phyloP scores from a whole-genome alignment of 1,140 invertebrate species.

The Bactericera cockerelli region DNA sequence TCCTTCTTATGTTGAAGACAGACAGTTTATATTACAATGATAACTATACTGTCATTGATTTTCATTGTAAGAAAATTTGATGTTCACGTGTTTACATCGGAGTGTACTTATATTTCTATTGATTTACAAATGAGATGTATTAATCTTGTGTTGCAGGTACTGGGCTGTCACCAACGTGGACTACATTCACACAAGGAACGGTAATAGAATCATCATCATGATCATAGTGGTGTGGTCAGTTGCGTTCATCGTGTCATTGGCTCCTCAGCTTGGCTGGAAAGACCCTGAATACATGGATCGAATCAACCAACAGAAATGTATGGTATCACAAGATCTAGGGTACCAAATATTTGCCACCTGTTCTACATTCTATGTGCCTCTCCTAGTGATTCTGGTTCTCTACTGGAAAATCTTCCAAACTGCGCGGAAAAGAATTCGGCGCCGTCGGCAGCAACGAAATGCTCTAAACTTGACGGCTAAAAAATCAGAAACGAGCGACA shows the following conservation, averaged over 20 bases:
- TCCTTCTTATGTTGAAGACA: too few relatives aligned
- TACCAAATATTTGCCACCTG: slow-evolving; percentile 71
- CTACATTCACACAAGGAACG: slow-evolving; percentile 76
- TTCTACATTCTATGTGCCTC: slow-evolving; percentile 81
- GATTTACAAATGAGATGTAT: too few relatives aligned
- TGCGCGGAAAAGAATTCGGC: slow-evolving; percentile 60
- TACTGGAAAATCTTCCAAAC: slow-evolving; percentile 87
- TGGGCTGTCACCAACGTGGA: slow-evolving; percentile 92
- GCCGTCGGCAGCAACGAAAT: slow-evolving; percentile 33
- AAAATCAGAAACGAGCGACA: neutral
- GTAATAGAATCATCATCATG: slow-evolving; percentile 72
- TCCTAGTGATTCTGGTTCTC: slow-evolving; percentile 71
- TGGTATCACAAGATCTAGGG: slow-evolving; percentile 83
- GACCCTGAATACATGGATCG: slow-evolving; percentile 69
- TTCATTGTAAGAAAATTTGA: too few relatives aligned
- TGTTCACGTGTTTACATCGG: too few relatives aligned
- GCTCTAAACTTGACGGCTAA: slow-evolving; percentile 6
- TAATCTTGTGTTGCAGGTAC: slow-evolving; percentile 34
- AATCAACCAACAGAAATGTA: slow-evolving; percentile 45
- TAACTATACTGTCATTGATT: too few relatives aligned
- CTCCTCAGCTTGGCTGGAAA: slow-evolving; percentile 85
- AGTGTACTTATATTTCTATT: too few relatives aligned
- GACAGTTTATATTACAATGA: too few relatives aligned
- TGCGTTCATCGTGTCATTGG: slow-evolving; percentile 79
- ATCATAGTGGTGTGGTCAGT: slow-evolving; percentile 83